Percentiles rank a stretch among this genome's conserved stretches.
These are phyloP conservation scores for Varanus komodoensis DNA, from an alignment of 2,113 vertebrate species.

Conservation along the genomic window DNA sequence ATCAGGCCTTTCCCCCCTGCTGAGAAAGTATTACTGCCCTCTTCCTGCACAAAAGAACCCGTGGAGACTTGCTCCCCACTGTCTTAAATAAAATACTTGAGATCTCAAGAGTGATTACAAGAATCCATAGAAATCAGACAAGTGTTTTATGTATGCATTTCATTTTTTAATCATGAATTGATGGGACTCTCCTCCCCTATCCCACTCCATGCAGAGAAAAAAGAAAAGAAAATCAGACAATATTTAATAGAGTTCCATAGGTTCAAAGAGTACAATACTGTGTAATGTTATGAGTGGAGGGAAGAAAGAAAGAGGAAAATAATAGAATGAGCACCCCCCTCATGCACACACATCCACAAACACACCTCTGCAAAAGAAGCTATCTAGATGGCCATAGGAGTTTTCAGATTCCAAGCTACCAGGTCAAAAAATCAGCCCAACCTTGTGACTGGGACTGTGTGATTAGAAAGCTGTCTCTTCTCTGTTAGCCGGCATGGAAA, in stretches of 20 bases:
- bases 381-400: no score
- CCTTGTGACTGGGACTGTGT: no score
- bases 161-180: constrained; percentile 22
- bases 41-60: not conserved
- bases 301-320: not conserved
- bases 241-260: constrained; percentile 10
- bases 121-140: constrained; percentile 10
- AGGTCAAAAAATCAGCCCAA: no score
- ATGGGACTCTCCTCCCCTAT: not conserved
- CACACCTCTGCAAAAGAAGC: no score
- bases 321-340: not conserved
- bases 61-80: not conserved
- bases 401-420: no score
- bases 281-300: not conserved
- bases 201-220: not conserved
- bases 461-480: no score
- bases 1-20: constrained; percentile 14
- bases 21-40: constrained; percentile 30
- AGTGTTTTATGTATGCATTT: not conserved
- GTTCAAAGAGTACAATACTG: not conserved
- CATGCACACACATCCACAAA: no score
- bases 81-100: constrained; percentile 36
- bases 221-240: constrained; percentile 4
- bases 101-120: constrained; percentile 32
- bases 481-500: no score